These are phyloP conservation scores for Eupeodes luniger DNA, from an alignment of 2,888 invertebrate species.

Conservation along the genomic window DNA sequence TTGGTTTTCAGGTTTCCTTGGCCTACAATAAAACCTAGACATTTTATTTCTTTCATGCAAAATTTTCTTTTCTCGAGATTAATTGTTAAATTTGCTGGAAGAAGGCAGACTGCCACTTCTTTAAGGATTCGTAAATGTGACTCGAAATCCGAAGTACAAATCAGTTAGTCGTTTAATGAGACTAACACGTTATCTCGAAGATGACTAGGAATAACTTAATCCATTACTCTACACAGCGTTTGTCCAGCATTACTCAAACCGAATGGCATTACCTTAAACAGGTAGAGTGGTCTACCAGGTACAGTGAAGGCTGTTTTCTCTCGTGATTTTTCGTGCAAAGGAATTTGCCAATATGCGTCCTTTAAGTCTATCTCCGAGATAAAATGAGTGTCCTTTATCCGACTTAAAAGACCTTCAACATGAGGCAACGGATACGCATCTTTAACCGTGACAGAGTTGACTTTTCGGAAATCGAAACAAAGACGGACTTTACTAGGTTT, in stretches of 20 bases:
- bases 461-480: no score
- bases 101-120: neutral
- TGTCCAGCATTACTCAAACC: neutral
- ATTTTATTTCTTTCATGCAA: neutral
- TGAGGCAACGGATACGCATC: no score
- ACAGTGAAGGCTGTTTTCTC: neutral
- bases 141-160: neutral
- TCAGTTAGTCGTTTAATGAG: neutral
- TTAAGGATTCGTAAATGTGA: neutral
- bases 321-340: neutral
- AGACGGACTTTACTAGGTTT: neutral
- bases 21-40: slow-evolving; percentile 8
- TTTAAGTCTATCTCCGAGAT: neutral
- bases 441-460: no score
- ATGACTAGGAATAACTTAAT: neutral
- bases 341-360: neutral
- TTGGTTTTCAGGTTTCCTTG: slow-evolving; percentile 18
- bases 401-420: neutral
- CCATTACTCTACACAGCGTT: neutral
- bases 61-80: neutral
- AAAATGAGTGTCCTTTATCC: neutral
- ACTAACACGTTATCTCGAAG: neutral
- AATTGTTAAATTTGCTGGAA: neutral
- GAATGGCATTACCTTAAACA: neutral
- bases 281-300: neutral